These are phyloP conservation scores for Peromyscus attwateri DNA, from an alignment of 2,797 vertebrate genomes.

Conservation along the genomic window DNA sequence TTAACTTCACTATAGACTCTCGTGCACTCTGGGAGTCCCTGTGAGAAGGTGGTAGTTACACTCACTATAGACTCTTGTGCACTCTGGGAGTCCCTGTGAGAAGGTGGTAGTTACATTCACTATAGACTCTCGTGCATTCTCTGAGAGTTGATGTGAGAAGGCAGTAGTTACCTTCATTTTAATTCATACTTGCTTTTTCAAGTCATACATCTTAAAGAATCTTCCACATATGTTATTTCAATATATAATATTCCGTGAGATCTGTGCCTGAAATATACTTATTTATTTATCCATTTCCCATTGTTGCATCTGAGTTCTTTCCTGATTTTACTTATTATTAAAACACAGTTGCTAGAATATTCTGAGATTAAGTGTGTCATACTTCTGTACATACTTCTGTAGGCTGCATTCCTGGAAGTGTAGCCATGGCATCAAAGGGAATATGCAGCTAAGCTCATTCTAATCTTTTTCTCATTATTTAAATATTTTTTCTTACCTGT, in stretches of 20 bases:
- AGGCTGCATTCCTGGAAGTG: neutral
- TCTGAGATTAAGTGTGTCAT: constrained; percentile 25
- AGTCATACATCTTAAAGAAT: neutral
- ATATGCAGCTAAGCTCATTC: neutral
- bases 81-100: neutral
- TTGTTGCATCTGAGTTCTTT: constrained; percentile 50
- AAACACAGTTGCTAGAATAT: neutral
- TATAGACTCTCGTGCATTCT: neutral
- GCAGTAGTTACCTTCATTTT: neutral
- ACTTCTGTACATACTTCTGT: neutral
- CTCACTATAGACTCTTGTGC: neutral
- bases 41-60: neutral
- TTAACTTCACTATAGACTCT: neutral
- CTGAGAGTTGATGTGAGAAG: neutral
- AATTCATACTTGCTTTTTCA: constrained; percentile 9
- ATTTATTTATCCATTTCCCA: constrained; percentile 21
- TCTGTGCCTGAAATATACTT: neutral
- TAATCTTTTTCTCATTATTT: neutral
- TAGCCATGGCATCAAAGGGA: constrained; percentile 30
- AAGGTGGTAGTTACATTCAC: neutral
- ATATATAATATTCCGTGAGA: neutral
- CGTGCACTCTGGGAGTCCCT: neutral
- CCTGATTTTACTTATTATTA: constrained; percentile 43
- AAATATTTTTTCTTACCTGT: constrained; percentile 34
- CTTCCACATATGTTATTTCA: neutral